Evolutionary conservation across 2,113 vertebrate genomes (phyloP).

Genomic region (Semnornis frantzii): DNA sequence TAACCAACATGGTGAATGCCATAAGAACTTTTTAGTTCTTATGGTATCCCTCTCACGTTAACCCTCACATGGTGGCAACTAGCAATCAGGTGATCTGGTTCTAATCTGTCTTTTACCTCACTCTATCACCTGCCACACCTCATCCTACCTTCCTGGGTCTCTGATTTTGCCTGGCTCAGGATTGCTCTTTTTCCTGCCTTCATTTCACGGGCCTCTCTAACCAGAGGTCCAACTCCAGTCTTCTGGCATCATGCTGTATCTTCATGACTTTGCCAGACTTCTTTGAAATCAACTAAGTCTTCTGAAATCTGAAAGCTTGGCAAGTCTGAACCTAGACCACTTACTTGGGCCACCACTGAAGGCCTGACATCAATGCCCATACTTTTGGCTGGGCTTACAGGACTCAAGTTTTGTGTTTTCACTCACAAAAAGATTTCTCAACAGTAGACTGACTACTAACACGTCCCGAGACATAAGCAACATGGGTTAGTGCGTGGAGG

Average conservation of each 20-base stretch:
- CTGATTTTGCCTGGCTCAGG: neutral
- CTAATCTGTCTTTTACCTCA: neutral
- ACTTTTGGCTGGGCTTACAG: neutral
- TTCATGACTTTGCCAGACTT: neutral
- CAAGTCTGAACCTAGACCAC: neutral
- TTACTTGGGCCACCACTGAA: neutral
- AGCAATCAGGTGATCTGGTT: neutral
- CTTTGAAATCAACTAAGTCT: neutral
- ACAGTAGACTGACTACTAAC: neutral
- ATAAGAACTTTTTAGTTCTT: neutral
- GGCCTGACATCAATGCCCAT: neutral
- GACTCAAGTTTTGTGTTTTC: neutral
- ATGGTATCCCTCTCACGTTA: neutral
- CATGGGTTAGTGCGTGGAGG: neutral
- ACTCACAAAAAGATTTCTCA: neutral
- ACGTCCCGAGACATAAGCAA: neutral
- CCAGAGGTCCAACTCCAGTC: conserved; percentile 34
- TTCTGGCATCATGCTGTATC: neutral
- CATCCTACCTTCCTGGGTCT: neutral
- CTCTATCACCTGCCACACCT: conserved; percentile 1
- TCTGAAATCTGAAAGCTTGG: conserved; percentile 1
- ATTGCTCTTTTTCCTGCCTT: conserved; percentile 34
- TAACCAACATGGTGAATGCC: rapidly evolving
- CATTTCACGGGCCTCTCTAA: neutral
- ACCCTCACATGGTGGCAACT: neutral